Base-by-base conservation (phyloP, 2,888 invertebrate genomes). In the Creontiades dilutus region DNA sequence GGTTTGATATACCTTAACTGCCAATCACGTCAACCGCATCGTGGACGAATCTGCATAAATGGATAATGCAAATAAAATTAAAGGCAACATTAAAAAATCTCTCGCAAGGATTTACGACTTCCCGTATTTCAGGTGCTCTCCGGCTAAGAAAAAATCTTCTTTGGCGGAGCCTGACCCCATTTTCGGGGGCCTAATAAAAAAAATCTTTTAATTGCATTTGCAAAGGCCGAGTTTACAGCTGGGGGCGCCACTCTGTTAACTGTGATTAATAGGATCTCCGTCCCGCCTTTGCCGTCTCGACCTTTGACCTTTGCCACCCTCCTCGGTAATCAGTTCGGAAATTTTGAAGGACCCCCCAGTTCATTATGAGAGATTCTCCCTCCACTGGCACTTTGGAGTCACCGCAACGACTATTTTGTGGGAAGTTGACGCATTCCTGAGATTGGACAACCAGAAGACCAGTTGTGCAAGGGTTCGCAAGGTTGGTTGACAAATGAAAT, bases 251-350 rank as follows among this genome's bases (percentile, higher is more conserved):
- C 68, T 68, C 68, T 23, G 68, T 68, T 68, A 68, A 68, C 23
- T 68, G 68, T 68, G 68, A 68, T 68, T 68, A 68, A 68, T 68
- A 27, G 68, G 68, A 68, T 68, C 23, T 23, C 68, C 68, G 19
- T 23, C 19, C 68, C 68, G 19, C 68, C 16, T 37, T 37, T 37
- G 13, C 52, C 27, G 12, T 11, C 27, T 23, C 23, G 68, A 68
- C 23, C 68, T 27, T 68, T 12, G 68, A 23, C 68, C 19, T 68
- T 12, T 12, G 27, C 19, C 27, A 11, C 68, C 27, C 68, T 11
- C 12, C 68, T 19, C 68, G 23, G 23, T 7, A 23, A 9, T 11
- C 68, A 68, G 11, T 68, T 23, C 9, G 23, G 68, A 27, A 27
- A 23, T 23, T 19, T 19, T 12, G 13, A 0, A 12, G 12, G 7